Percentiles rank a stretch among this genome's conserved stretches.
phyloP scores from a whole-genome alignment of 2,797 vertebrate genomes.

The Hydrocynus forskahlii region DNA sequence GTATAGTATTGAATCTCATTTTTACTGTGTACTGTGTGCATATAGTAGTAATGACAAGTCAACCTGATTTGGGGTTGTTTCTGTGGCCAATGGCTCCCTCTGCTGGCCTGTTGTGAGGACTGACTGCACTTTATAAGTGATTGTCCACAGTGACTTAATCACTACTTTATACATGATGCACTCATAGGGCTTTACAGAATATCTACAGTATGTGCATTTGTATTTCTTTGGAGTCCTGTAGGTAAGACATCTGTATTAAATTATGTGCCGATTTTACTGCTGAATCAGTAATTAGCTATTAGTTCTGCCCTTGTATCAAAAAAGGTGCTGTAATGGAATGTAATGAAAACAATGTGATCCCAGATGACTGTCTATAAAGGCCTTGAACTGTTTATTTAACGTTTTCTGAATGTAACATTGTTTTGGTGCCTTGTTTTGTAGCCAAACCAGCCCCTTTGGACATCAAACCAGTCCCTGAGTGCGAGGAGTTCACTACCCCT shows the following conservation, averaged over 20 bases:
- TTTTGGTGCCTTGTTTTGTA: slow-evolving; percentile 67
- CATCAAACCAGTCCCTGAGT: slow-evolving; percentile 94
- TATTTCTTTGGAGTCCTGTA: not conserved
- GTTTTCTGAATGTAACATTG: not conserved
- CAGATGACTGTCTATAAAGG: not conserved
- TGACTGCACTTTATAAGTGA: too few relatives aligned
- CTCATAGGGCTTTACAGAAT: not conserved
- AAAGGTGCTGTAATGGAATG: not conserved
- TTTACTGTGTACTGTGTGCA: too few relatives aligned
- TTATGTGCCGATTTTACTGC: not conserved
- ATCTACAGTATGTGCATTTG: too few relatives aligned
- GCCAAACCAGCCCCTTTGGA: slow-evolving; percentile 94
- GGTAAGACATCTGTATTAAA: not conserved
- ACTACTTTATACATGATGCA: not conserved
- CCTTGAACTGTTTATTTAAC: not conserved
- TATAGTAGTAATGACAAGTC: too few relatives aligned
- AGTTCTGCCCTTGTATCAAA: not conserved
- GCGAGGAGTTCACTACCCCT: slow-evolving; percentile 94
- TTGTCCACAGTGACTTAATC: not conserved
- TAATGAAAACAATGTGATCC: not conserved
- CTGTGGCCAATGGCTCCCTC: slow-evolving; percentile 14
- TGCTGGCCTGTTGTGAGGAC: not conserved
- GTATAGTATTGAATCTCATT: not conserved
- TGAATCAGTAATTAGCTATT: not conserved
- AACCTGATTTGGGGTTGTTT: not conserved